Conservation (phyloP, 2,113 vertebrate species). For the Tympanuchus pallidicinctus region DNA sequence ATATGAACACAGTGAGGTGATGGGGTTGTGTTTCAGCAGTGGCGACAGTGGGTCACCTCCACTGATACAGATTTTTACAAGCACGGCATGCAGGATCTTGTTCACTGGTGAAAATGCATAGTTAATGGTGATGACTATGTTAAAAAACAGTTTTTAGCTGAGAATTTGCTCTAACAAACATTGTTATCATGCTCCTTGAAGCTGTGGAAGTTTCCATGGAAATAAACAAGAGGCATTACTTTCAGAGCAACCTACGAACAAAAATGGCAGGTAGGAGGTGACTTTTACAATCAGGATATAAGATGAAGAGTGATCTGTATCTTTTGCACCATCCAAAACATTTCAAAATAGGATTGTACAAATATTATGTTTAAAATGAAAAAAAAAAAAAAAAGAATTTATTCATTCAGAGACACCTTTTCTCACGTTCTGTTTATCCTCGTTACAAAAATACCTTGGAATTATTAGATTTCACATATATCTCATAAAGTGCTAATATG, state of each 20-base stretch:
- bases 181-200: too few relatives aligned
- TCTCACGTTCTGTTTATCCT: background rate
- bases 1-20: background rate
- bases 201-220: too few relatives aligned
- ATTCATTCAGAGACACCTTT: background rate
- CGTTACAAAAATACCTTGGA: background rate
- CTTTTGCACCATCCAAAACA: background rate
- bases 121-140: background rate
- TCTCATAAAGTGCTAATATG: background rate
- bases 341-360: background rate
- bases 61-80: background rate
- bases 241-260: too few relatives aligned
- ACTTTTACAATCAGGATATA: background rate
- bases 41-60: background rate
- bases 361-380: background rate
- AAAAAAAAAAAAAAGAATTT: background rate
- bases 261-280: background rate
- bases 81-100: background rate
- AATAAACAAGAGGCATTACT: too few relatives aligned
- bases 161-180: too few relatives aligned
- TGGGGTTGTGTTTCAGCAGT: background rate
- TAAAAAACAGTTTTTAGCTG: too few relatives aligned
- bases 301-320: background rate
- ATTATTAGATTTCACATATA: background rate
- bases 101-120: background rate